These are phyloP conservation scores for Rhagonycha fulva DNA, from an alignment of 2,888 invertebrate species.

Conservation along the genomic window DNA sequence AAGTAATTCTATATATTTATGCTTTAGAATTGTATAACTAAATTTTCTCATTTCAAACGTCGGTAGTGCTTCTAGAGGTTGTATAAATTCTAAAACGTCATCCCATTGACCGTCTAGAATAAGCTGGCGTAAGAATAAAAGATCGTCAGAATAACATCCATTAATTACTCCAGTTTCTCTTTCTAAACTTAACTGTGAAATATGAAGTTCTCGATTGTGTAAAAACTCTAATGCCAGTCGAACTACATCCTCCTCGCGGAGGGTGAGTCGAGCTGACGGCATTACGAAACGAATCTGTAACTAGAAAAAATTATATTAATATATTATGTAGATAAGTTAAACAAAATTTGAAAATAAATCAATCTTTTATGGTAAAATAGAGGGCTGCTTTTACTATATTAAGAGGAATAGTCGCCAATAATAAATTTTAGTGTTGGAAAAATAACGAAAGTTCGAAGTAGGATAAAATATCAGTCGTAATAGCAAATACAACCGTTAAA, in stretches of 20 bases:
- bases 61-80: constrained; percentile 83
- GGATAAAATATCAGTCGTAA: too few relatives aligned
- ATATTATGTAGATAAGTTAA: neutral
- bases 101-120: constrained; percentile 99
- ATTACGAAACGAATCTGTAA: constrained; percentile 62
- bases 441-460: too few relatives aligned
- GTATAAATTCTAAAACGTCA: constrained; percentile 93
- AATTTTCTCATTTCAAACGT: constrained; percentile 85
- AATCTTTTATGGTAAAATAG: neutral
- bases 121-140: constrained; percentile 89
- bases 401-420: too few relatives aligned
- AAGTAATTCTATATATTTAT: constrained; percentile 91
- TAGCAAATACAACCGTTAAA: too few relatives aligned
- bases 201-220: constrained; percentile 88
- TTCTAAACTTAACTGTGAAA: constrained; percentile 87
- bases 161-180: constrained; percentile 95
- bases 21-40: constrained; percentile 84
- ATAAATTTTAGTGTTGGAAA: too few relatives aligned
- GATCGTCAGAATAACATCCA: constrained; percentile 91
- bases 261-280: constrained; percentile 82
- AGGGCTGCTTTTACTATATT: too few relatives aligned
- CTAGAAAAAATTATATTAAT: constrained; percentile 36
- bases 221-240: constrained; percentile 84
- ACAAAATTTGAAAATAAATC: neutral
- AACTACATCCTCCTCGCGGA: constrained; percentile 89